Evolutionary conservation across 2,113 vertebrate species (phyloP), one percentile per base, ranked within the genome.

Genomic region (Rhabdornis inornatus): DNA sequence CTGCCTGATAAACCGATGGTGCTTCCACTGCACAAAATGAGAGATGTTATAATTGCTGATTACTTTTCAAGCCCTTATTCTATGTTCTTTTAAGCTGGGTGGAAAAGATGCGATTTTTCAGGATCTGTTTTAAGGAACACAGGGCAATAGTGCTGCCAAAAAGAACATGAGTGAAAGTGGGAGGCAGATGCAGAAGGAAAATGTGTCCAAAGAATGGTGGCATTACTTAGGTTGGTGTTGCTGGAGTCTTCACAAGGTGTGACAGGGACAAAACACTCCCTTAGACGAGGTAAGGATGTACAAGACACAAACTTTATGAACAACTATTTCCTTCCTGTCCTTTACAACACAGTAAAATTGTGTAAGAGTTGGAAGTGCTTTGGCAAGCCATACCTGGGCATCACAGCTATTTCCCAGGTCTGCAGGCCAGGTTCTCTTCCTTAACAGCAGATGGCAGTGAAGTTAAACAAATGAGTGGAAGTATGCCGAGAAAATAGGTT

Each of bases 401-500:
- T n/a, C 55, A 7, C 19, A 45, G 40, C 2, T 2, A 8, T 19
- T 75, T 56, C n/a, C 55, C 16, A 7, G 52, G 37, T 37, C 61
- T 60, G 66, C 6, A 10, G 24, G 52, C 40, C 66, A 37, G 33
- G 78, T 94, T 87, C 87, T 47, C 24, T 27, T 86, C 83, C 15
- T 10, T 1, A 89, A 74, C 98, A 96, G 98, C 97, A 98, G 98
- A 96, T 98, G 98, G 98, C 97, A 95, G 89, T 88, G 35, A 95
- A 83, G 97, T 96, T 97, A 97, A 98, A 95, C 91, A 96, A 97
- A 98, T 97, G 88, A 64, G n/a, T 66, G n/a, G 70, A 71, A 75
- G 27, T 33, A 61, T 37, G 13, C 13, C 1, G 11, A 13, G 40
- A 59, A 76, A 55, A 35, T 4, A 13, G 4, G 33, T 28, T 92